phyloP scores from a whole-genome alignment of 2,888 invertebrate species.

The Tetragnatha montana region DNA sequence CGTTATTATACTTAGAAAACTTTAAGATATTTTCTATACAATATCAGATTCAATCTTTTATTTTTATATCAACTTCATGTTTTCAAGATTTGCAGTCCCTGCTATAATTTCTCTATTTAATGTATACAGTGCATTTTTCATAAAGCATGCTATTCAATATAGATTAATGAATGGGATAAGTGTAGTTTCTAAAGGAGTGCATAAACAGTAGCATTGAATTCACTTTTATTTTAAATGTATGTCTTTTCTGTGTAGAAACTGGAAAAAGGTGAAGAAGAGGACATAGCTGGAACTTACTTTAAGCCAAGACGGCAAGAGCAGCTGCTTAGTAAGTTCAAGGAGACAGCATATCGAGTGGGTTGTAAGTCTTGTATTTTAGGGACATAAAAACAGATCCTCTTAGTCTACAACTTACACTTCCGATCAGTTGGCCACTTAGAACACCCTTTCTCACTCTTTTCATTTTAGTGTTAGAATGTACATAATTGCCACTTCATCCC shows the following conservation, averaged over 20 bases:
- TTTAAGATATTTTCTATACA: too few relatives aligned
- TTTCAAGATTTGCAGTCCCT: too few relatives aligned
- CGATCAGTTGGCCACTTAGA: background rate
- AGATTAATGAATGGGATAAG: background rate
- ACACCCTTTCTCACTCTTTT: background rate
- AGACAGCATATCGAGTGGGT: conserved; percentile 78
- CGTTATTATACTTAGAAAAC: too few relatives aligned
- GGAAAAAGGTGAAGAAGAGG: conserved; percentile 79
- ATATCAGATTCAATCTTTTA: too few relatives aligned
- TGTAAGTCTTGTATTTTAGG: conserved; percentile 67
- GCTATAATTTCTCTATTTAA: too few relatives aligned
- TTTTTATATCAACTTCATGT: too few relatives aligned
- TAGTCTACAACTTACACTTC: background rate
- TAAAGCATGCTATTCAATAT: too few relatives aligned
- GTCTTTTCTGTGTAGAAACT: conserved; percentile 77
- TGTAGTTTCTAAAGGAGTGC: background rate
- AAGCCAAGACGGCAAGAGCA: conserved; percentile 82
- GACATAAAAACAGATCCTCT: conserved; percentile 30
- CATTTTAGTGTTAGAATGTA: background rate
- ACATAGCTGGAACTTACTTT: conserved; percentile 85
- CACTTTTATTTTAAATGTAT: background rate
- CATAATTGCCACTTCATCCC: background rate
- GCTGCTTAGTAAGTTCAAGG: conserved; percentile 80
- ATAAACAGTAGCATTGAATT: too few relatives aligned
- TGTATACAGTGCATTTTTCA: too few relatives aligned